Percentiles rank a stretch among this genome's conserved stretches.
phyloP scores from a whole-genome alignment of 2,888 invertebrate species.

The Trachelus troglodyta region DNA sequence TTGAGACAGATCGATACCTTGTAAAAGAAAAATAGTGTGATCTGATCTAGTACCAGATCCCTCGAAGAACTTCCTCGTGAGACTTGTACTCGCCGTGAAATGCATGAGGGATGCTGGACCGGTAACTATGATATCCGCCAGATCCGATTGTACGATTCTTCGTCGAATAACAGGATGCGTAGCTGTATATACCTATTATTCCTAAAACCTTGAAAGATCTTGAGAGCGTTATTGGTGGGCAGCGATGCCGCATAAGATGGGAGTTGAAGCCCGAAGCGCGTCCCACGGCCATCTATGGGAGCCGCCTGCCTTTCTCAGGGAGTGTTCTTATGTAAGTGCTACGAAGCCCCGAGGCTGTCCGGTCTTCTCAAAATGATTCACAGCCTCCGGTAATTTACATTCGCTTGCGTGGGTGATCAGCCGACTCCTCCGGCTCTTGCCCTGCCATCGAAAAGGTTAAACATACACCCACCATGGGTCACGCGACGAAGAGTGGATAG shows the following conservation, averaged over 20 bases:
- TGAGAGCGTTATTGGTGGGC: conserved; percentile 52
- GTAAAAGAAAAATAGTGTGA: neutral
- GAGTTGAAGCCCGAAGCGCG: conserved; percentile 59
- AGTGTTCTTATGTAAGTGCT: conserved; percentile 36
- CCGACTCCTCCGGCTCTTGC: conserved; percentile 23
- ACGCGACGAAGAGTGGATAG: conserved; percentile 37
- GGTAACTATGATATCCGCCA: neutral
- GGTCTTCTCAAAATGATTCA: conserved; percentile 62
- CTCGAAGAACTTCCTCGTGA: neutral
- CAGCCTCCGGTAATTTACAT: conserved; percentile 66
- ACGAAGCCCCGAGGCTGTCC: conserved; percentile 34
- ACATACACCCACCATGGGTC: conserved; percentile 61
- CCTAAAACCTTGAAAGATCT: conserved; percentile 29
- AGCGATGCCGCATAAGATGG: conserved; percentile 43
- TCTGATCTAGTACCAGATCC: neutral
- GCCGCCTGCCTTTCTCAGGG: conserved; percentile 58
- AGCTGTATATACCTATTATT: neutral
- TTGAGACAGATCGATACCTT: neutral
- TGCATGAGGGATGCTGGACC: neutral
- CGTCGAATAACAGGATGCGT: neutral
- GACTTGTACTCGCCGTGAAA: neutral
- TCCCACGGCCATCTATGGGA: conserved; percentile 63
- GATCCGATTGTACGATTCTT: neutral
- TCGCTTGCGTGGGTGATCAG: conserved; percentile 59
- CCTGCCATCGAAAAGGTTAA: conserved; percentile 59